phyloP scores from a whole-genome alignment of 1,140 invertebrate species.

The Drosophila punjabiensis region DNA sequence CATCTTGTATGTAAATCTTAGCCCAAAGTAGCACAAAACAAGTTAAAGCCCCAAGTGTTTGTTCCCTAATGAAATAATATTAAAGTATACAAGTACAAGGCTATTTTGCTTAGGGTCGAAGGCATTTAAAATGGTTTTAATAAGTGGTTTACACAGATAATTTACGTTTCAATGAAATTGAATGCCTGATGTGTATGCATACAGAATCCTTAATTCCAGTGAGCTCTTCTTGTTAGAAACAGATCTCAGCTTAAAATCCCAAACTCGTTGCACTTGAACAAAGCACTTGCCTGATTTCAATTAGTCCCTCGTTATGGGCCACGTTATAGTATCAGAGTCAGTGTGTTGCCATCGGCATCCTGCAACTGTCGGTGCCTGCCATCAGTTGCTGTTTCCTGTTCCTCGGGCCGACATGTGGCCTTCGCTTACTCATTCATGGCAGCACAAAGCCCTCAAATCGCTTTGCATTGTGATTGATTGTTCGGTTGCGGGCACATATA shows the following conservation, averaged over 20 bases:
- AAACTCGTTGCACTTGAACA: slow-evolving; percentile 9
- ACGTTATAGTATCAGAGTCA: slow-evolving; percentile 1
- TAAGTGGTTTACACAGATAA: not conserved
- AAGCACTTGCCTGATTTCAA: slow-evolving; percentile 25
- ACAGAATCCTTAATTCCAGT: not conserved
- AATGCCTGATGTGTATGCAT: not conserved
- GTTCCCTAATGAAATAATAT: not conserved
- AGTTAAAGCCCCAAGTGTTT: not conserved
- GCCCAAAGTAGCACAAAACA: not conserved
- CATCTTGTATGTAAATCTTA: not conserved
- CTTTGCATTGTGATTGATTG: slow-evolving; percentile 39
- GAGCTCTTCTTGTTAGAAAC: not conserved
- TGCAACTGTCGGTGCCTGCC: slow-evolving; percentile 1
- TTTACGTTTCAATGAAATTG: not conserved
- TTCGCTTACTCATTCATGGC: slow-evolving; percentile 11
- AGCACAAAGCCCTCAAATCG: slow-evolving; percentile 23
- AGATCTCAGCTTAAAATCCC: not conserved
- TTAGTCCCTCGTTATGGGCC: slow-evolving; percentile 15
- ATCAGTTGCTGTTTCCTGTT: slow-evolving; percentile 7
- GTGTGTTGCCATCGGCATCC: not conserved
- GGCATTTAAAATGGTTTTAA: not conserved
- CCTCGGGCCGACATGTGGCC: not conserved
- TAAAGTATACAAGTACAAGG: not conserved
- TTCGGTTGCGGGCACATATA: slow-evolving; percentile 11
- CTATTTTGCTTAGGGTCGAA: not conserved